phyloP scores from a whole-genome alignment of 2,888 invertebrate species.

The Papilio elwesi region DNA sequence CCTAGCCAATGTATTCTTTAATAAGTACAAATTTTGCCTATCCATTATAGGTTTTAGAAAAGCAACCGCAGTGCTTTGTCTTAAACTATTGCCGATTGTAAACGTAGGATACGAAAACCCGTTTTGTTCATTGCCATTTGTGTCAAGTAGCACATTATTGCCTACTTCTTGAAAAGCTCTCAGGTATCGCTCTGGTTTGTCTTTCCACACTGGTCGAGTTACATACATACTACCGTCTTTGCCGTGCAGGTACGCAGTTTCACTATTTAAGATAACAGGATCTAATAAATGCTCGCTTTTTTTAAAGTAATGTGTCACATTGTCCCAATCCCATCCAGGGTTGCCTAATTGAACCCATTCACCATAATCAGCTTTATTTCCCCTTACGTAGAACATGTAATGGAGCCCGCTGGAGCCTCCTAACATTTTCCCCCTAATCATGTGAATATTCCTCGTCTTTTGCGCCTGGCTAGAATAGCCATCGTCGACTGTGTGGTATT shows the following conservation, averaged over 20 bases:
- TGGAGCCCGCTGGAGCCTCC: constrained; percentile 88
- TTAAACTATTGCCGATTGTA: constrained; percentile 48
- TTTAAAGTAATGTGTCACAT: constrained; percentile 56
- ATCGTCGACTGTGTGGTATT: constrained; percentile 57
- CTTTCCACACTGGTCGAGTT: constrained; percentile 58
- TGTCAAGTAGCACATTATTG: constrained; percentile 53
- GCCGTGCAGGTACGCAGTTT: constrained; percentile 60
- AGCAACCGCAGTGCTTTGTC: constrained; percentile 57
- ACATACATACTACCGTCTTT: constrained; percentile 55
- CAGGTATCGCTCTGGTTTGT: constrained; percentile 64
- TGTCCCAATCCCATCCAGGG: constrained; percentile 59
- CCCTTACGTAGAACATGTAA: constrained; percentile 87
- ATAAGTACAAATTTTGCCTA: constrained; percentile 58
- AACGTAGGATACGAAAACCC: constrained; percentile 56
- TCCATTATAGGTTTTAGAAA: constrained; percentile 57
- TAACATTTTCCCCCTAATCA: constrained; percentile 86
- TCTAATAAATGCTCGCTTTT: constrained; percentile 57
- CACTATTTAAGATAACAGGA: constrained; percentile 48
- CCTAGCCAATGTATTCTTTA: constrained; percentile 56
- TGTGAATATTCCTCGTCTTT: constrained; percentile 50
- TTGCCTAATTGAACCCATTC: constrained; percentile 88
- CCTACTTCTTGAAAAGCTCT: constrained; percentile 59
- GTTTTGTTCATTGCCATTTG: constrained; percentile 56
- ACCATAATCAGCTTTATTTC: constrained; percentile 86
- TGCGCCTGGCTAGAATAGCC: constrained; percentile 57